Conservation (phyloP, 2,888 invertebrate species). For the Eupithecia centaureata region DNA sequence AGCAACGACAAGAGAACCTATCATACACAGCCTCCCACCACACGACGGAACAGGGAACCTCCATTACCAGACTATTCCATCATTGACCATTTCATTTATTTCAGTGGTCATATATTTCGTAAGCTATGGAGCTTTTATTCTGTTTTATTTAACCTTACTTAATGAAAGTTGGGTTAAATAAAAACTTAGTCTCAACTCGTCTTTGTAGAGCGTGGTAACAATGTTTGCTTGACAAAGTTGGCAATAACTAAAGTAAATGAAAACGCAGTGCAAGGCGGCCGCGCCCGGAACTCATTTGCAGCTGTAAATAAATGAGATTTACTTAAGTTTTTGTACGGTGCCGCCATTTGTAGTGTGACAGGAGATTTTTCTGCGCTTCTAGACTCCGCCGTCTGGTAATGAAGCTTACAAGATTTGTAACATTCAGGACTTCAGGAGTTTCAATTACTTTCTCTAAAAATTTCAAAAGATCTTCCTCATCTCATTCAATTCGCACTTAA, state of each 20-base stretch:
- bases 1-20: not conserved
- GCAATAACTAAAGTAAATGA: conserved; percentile 30
- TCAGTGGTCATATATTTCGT: not conserved
- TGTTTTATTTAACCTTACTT: not conserved
- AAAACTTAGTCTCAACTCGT: not conserved
- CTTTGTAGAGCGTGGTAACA: conserved; percentile 2
- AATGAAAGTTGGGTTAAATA: not conserved
- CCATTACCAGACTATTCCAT: not conserved
- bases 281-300: conserved; percentile 39
- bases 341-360: conserved; percentile 28
- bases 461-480: not conserved
- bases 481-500: not conserved
- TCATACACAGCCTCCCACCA: not conserved
- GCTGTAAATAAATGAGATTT: conserved; percentile 45
- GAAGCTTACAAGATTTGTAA: not conserved
- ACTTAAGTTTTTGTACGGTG: conserved; percentile 26
- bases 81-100: not conserved
- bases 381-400: not conserved
- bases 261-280: conserved; percentile 33
- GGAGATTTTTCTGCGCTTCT: not conserved
- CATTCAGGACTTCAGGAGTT: not conserved
- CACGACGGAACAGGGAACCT: not conserved
- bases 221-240: conserved; percentile 12
- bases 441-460: not conserved
- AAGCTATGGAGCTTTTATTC: not conserved